A percentile compares a stretch with the other conserved stretches of the same genome.
These are phyloP conservation scores for Heliothis peltigera DNA, from an alignment of 2,888 invertebrate genomes.

Conservation along the genomic window DNA sequence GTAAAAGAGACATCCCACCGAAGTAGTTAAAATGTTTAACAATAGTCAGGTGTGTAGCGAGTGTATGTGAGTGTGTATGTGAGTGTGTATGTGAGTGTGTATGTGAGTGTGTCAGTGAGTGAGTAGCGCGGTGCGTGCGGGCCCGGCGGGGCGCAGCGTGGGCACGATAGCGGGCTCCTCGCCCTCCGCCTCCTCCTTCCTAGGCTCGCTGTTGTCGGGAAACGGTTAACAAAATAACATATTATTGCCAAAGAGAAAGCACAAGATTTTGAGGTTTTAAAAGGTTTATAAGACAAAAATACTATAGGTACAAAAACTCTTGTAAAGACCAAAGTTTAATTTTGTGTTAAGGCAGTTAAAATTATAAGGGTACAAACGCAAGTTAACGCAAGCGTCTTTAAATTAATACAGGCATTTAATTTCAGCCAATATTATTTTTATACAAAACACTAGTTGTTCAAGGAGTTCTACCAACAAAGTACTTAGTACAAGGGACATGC, in stretches of 20 bases:
- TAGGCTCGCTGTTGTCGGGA: conserved; percentile 71
- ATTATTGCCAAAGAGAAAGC: not conserved
- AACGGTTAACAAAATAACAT: conserved; percentile 1
- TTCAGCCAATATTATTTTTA: conserved; percentile 1
- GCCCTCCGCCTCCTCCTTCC: conserved; percentile 72
- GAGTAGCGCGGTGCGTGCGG: conserved; percentile 74
- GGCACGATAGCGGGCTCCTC: conserved; percentile 84
- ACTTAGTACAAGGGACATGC: conserved; percentile 36
- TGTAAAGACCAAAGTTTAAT: not conserved
- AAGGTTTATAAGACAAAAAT: no score
- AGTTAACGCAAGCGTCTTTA: conserved; percentile 23
- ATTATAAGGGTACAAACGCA: not conserved
- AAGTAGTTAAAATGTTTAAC: no score
- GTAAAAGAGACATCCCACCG: no score
- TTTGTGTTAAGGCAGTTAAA: conserved; percentile 25
- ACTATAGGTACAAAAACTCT: not conserved
- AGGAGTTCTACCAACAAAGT: conserved; percentile 13
- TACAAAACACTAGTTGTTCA: conserved; percentile 16
- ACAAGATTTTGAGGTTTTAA: not conserved
- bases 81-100: conserved; percentile 13
- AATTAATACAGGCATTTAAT: conserved; percentile 1
- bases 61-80: conserved; percentile 8
- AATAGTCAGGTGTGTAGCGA: not conserved
- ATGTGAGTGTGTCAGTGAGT: conserved; percentile 66
- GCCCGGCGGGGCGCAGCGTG: conserved; percentile 79